These are phyloP conservation scores for Sphaerophoria rueppellii DNA, from an alignment of 2,888 invertebrate species.

Conservation along the genomic window DNA sequence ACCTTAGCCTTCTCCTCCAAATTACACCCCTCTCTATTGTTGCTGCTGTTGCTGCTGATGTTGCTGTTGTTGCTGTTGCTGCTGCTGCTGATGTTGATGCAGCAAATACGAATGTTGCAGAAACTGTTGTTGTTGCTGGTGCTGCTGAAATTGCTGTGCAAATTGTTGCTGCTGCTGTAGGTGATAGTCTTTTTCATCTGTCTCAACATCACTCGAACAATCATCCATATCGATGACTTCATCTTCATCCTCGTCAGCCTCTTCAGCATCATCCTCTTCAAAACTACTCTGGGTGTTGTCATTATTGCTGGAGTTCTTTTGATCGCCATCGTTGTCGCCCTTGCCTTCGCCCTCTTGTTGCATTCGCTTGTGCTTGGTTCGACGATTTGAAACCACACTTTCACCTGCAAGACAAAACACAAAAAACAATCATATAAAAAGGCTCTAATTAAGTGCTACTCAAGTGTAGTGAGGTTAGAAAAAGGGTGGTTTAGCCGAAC, in stretches of 20 bases:
- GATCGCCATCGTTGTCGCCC: constrained; percentile 83
- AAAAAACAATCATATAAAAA: constrained; percentile 71
- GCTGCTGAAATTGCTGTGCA: constrained; percentile 80
- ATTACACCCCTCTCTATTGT: constrained; percentile 47
- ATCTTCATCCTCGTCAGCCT: constrained; percentile 85
- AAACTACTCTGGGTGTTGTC: constrained; percentile 89
- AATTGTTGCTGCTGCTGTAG: constrained; percentile 79
- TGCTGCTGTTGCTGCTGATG: constrained; percentile 75
- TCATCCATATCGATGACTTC: constrained; percentile 93
- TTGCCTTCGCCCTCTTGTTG: constrained; percentile 93
- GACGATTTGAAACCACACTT: constrained; percentile 98
- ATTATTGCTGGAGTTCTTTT: constrained; percentile 80
- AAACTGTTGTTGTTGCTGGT: constrained; percentile 77
- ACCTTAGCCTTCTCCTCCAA: constrained; percentile 45
- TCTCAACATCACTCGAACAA: constrained; percentile 88
- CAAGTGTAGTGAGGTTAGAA: constrained; percentile 18
- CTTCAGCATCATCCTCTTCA: constrained; percentile 83
- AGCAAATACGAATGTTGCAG: constrained; percentile 71
- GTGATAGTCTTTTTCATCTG: constrained; percentile 78
- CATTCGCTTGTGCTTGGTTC: constrained; percentile 98
- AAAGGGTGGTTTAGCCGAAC: constrained; percentile 2
- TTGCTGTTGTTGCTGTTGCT: constrained; percentile 74
- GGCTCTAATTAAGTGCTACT: constrained; percentile 52
- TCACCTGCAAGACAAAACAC: constrained; percentile 87
- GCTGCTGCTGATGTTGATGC: constrained; percentile 77